Evolutionary conservation across 2,888 invertebrate genomes (phyloP).

Genomic region (Carabus problematicus): DNA sequence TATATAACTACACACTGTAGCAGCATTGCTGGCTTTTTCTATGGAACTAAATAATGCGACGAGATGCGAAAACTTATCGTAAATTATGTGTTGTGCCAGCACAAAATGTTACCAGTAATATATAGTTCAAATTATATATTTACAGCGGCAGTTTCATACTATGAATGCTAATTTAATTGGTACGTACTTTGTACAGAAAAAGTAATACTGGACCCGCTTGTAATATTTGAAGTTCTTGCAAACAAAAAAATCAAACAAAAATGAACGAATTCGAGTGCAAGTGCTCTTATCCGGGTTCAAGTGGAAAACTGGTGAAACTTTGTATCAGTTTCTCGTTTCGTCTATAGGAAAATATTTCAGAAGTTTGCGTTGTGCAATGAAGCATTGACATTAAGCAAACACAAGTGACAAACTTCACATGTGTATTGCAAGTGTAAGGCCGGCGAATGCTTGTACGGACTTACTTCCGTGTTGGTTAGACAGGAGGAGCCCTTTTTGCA

Average conservation of each 20-base stretch:
- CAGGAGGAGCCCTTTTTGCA: constrained; percentile 15
- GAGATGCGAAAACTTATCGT: not conserved
- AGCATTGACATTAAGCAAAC: constrained; percentile 23
- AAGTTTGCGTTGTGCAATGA: constrained; percentile 30
- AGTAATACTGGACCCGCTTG: no score
- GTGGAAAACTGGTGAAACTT: no score
- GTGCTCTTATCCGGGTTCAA: no score
- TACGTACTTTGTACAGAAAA: no score
- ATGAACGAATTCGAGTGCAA: no score
- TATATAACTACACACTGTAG: not conserved
- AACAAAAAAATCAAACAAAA: no score
- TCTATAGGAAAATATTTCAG: constrained; percentile 24
- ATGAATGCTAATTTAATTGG: no score
- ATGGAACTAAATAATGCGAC: not conserved
- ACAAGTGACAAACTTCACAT: constrained; percentile 36
- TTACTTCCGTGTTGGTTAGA: constrained; percentile 9
- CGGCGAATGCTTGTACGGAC: not conserved
- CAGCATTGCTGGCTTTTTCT: not conserved
- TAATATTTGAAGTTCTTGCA: no score
- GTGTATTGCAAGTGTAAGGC: constrained; percentile 11
- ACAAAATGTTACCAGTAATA: constrained; percentile 36
- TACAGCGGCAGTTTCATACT: no score
- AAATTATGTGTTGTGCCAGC: constrained; percentile 20
- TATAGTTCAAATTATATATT: constrained; percentile 26
- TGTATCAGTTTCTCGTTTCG: not conserved